Evolutionary conservation across 2,113 vertebrate species (phyloP).

Genomic region (Takifugu bimaculatus): DNA sequence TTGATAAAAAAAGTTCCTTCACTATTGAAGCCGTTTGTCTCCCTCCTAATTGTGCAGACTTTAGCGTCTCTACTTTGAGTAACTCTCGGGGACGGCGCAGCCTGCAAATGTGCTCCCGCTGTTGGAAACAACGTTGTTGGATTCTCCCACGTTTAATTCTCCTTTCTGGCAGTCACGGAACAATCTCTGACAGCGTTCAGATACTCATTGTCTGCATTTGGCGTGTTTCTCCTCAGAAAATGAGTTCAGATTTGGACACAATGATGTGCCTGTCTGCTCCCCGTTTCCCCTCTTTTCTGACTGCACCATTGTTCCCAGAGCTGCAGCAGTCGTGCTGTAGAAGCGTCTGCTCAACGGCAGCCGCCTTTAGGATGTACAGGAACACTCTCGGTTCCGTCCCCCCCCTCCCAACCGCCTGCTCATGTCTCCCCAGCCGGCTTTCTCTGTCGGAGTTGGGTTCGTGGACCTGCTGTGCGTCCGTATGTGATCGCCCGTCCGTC

Average conservation of each 20-base stretch:
- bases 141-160: conserved; percentile 15
- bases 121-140: conserved; percentile 9
- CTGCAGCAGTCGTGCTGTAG: conserved; percentile 17
- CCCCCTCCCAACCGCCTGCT: not conserved
- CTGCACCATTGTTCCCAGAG: conserved; percentile 27
- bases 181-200: conserved; percentile 10
- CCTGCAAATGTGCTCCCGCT: conserved; percentile 9
- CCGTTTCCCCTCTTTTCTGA: conserved; percentile 2
- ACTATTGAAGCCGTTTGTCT: not conserved
- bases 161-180: conserved; percentile 16
- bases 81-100: not conserved
- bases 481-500: conserved; percentile 24
- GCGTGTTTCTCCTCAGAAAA: conserved; percentile 10
- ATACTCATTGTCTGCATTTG: conserved; percentile 26
- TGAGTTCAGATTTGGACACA: conserved; percentile 17
- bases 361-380: conserved; percentile 3
- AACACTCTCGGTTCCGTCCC: too few relatives aligned
- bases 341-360: not conserved
- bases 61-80: not conserved
- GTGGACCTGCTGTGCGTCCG: conserved; percentile 35
- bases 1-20: not conserved
- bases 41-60: not conserved
- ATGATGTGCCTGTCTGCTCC: conserved; percentile 21
- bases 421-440: conserved; percentile 13
- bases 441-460: conserved; percentile 5